These are phyloP conservation scores for Scopus umbretta DNA, from an alignment of 2,113 vertebrate genomes.

Conservation along the genomic window DNA sequence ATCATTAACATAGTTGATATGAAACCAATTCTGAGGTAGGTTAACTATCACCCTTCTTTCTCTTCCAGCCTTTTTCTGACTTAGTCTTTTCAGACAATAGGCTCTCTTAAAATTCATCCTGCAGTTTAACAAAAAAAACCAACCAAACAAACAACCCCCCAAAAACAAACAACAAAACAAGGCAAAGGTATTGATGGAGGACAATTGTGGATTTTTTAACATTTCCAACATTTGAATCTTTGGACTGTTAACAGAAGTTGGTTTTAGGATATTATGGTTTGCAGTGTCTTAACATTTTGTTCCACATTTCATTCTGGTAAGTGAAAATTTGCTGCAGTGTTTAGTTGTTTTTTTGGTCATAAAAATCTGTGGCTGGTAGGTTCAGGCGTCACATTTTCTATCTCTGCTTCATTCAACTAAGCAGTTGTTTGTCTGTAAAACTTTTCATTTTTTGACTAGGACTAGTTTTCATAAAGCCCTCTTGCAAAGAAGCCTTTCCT, in stretches of 20 bases:
- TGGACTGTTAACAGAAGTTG: neutral
- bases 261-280: neutral
- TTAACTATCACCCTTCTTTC: neutral
- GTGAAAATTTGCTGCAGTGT: neutral
- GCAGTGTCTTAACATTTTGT: neutral
- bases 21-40: neutral
- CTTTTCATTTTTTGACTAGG: neutral
- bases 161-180: neutral
- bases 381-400: neutral
- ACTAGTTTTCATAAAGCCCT: neutral
- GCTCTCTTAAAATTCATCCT: neutral
- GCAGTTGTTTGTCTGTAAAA: neutral
- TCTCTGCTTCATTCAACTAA: neutral
- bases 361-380: neutral
- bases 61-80: neutral
- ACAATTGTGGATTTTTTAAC: neutral
- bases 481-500: neutral
- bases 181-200: neutral
- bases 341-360: neutral
- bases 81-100: neutral
- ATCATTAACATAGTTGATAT: neutral
- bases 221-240: neutral
- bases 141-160: neutral
- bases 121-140: neutral
- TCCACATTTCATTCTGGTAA: neutral